These are phyloP conservation scores for Melopsittacus undulatus DNA, from an alignment of 2,797 vertebrate genomes.

Conservation along the genomic window DNA sequence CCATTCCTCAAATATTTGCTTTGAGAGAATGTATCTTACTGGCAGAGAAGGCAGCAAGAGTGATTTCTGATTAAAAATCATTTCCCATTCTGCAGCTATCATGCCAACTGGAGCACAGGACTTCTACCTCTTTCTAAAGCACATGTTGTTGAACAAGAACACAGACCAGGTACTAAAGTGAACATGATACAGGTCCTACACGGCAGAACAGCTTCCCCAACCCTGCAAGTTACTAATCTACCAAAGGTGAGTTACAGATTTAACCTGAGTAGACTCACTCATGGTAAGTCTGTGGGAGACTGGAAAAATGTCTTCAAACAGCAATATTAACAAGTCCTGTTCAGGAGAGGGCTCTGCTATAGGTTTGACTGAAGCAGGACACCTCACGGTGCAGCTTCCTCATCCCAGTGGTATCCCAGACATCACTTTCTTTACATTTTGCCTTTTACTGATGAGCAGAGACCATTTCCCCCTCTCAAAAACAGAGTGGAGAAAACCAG, in stretches of 20 bases:
- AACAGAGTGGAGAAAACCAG: background rate
- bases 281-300: background rate
- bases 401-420: background rate
- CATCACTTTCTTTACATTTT: background rate
- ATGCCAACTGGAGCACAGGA: background rate
- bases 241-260: background rate
- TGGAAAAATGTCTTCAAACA: background rate
- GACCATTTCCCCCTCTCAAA: background rate
- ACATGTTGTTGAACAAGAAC: rapidly evolving
- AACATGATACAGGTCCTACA: rapidly evolving
- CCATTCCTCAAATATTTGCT: background rate
- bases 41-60: background rate
- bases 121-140: background rate
- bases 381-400: background rate
- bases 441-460: background rate
- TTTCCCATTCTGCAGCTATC: background rate
- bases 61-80: background rate
- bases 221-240: background rate
- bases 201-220: background rate
- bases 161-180: rapidly evolving
- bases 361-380: background rate
- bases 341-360: background rate
- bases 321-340: background rate
- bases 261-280: background rate
- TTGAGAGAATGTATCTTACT: background rate